Evolutionary conservation across 1,140 invertebrate species (phyloP).

Genomic region (Halictus rubicundus): DNA sequence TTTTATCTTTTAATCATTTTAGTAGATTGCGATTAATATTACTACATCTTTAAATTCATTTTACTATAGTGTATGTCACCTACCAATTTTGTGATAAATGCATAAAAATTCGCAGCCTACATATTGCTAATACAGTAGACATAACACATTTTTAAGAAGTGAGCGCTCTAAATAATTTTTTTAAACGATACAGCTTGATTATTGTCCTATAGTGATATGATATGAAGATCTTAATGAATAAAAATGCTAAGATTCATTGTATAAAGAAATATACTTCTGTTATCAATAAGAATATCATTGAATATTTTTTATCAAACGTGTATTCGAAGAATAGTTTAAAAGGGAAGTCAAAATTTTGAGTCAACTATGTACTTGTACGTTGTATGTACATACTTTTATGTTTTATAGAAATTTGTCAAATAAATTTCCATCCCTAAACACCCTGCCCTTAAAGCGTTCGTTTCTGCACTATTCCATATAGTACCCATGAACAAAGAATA

Average conservation of each 20-base stretch:
- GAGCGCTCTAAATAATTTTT: neutral
- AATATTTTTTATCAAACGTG: neutral
- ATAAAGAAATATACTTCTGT: conserved; percentile 35
- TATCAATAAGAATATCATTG: neutral
- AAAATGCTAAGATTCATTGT: conserved; percentile 16
- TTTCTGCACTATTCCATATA: conserved; percentile 89
- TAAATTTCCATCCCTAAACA: conserved; percentile 83
- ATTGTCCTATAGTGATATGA: conserved; percentile 22
- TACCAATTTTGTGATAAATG: too few relatives aligned
- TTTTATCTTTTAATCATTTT: neutral
- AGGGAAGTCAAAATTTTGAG: conserved; percentile 3
- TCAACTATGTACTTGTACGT: neutral
- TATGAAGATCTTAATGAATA: conserved; percentile 5
- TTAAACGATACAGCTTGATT: conserved; percentile 31
- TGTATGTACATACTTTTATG: conserved; percentile 44
- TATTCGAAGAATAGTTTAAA: neutral
- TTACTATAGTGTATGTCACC: too few relatives aligned
- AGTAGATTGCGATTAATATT: too few relatives aligned
- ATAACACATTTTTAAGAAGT: too few relatives aligned
- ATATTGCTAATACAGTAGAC: too few relatives aligned
- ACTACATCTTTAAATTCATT: too few relatives aligned
- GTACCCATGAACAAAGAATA: conserved; percentile 89
- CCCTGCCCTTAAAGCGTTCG: conserved; percentile 88
- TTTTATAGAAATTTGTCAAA: conserved; percentile 67
- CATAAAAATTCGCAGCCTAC: too few relatives aligned